Conservation (phyloP, 2,888 invertebrate genomes). For the Trichacis sp. region DNA sequence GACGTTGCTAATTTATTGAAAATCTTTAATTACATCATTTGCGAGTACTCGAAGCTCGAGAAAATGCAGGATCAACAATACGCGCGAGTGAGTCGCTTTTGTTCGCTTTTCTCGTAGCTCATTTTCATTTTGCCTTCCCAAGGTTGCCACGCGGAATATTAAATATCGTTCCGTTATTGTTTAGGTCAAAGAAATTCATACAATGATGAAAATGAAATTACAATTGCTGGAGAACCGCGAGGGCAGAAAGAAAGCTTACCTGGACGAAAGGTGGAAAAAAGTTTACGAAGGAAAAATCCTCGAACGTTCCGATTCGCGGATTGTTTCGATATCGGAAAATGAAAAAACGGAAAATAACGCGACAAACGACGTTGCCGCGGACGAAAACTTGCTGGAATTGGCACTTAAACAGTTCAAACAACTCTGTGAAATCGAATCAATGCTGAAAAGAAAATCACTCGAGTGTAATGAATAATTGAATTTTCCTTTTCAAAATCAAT, state of each 20-base stretch:
- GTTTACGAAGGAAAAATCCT: not conserved
- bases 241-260: not conserved
- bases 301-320: not conserved
- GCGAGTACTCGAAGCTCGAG: not conserved
- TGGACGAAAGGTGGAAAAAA: not conserved
- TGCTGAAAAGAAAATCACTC: not conserved
- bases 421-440: not conserved
- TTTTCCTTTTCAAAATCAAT: not conserved
- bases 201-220: constrained; percentile 2
- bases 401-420: not conserved
- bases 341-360: not conserved
- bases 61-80: constrained; percentile 4
- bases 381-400: not conserved
- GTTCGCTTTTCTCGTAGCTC: not conserved
- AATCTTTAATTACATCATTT: not conserved
- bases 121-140: not conserved
- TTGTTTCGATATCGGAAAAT: not conserved
- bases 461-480: not conserved
- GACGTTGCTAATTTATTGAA: not conserved
- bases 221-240: not conserved
- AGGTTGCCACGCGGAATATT: not conserved
- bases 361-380: not conserved
- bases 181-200: constrained; percentile 1
- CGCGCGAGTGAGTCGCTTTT: not conserved
- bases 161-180: not conserved